Evolutionary conservation across 2,888 invertebrate species (phyloP), one percentile per base, ranked within the genome.

Genomic region (Hypselothyrea guttata): DNA sequence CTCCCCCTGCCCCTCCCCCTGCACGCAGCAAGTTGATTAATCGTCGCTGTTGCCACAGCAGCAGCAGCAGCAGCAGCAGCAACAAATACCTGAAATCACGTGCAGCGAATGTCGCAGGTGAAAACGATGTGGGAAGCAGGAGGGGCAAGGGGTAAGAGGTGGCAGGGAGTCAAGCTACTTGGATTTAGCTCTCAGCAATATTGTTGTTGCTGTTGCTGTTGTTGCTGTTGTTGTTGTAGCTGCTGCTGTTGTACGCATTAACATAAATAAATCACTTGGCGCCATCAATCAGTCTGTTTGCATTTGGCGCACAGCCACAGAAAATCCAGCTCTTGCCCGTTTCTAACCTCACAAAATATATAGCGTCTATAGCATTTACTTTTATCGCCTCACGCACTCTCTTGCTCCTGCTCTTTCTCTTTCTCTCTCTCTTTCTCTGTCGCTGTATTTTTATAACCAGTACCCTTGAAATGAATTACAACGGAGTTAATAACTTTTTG

Each of bases 231-330:
- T 5, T 49, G 38, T 8, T 42, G 33, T 13, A 46, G 30, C 11
- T 48, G 46, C 12, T 63, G 49, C 22, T 63, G 65, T 37, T 58
- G 55, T 57, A 42, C 59, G 72, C 77, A 77, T 84, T 83, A 83
- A 77, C 84, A 84, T 77, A 83, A 77, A 78, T 84, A 84, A 78
- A 78, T 78, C 84, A 84, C 82, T 81, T 61, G 73, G 74, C 73
- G 82, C 82, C 78, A 84, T 78, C 78, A 78, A 78, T 78, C 78
- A 78, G 84, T 81, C 82, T 76, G 84, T 81, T 84, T 76, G 81
- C 82, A 78, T 81, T 81, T 67, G 71, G 52, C 67, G 60, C 73
- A 68, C 68, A 73, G 73, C 65, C 67, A 57, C 61, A 57, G 31
- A 63, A 52, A 48, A 41, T n/a, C 52, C 41, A 46, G 33, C 37